These are phyloP conservation scores for Cygnus olor DNA, from an alignment of 2,797 vertebrate genomes.

Conservation along the genomic window DNA sequence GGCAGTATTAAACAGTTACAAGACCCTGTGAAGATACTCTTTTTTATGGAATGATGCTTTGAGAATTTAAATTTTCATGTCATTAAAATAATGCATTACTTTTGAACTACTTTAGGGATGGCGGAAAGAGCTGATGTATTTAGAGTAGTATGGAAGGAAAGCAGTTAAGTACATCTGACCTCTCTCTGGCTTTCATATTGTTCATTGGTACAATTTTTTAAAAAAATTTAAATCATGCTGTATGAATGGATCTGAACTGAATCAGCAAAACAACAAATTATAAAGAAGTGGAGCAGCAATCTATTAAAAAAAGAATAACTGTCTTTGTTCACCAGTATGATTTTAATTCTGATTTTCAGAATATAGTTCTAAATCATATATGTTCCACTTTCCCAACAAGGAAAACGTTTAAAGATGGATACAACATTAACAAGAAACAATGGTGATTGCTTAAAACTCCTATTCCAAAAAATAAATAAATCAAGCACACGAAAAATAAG, in stretches of 20 bases:
- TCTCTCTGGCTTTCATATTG: not conserved
- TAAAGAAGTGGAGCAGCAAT: not conserved
- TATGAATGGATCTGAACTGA: not conserved
- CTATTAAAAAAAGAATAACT: not conserved
- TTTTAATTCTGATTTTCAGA: not conserved
- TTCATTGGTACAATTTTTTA: not conserved
- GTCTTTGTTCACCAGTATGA: not conserved
- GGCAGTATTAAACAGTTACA: not conserved
- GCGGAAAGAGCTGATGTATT: not conserved
- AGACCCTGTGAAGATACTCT: not conserved
- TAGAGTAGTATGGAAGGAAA: not conserved
- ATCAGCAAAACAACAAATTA: not conserved
- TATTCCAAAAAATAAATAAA: not conserved
- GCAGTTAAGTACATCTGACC: not conserved
- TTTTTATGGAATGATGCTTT: not conserved
- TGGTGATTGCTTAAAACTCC: not conserved
- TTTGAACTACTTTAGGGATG: not conserved
- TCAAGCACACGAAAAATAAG: not conserved
- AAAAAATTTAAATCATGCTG: not conserved
- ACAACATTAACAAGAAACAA: not conserved
- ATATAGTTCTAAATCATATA: not conserved
- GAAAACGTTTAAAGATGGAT: not conserved
- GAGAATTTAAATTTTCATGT: not conserved
- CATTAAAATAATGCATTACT: not conserved
- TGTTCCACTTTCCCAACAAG: not conserved